These are phyloP conservation scores for Cylindroiulus punctatus DNA, from an alignment of 2,888 invertebrate species.

Conservation along the genomic window DNA sequence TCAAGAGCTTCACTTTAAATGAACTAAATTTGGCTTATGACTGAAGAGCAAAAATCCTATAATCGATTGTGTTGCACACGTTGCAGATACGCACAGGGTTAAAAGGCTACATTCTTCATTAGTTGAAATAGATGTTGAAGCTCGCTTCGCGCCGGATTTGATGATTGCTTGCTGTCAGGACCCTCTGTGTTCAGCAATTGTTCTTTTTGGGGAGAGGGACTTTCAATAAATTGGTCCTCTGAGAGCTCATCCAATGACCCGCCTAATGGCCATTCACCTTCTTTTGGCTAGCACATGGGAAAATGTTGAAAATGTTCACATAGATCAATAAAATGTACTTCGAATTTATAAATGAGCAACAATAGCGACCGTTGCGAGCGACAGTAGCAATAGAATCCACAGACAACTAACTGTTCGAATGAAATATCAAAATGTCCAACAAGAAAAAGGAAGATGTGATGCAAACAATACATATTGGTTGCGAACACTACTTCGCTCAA, in stretches of 20 bases:
- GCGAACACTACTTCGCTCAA: no score
- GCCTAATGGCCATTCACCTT: neutral
- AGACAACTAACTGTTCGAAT: no score
- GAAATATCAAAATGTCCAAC: no score
- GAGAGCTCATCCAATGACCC: neutral
- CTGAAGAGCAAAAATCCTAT: neutral
- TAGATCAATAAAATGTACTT: neutral
- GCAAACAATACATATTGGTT: no score
- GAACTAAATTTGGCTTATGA: neutral
- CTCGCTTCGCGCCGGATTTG: neutral
- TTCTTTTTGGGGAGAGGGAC: neutral
- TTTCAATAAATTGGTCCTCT: neutral
- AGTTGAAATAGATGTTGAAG: neutral
- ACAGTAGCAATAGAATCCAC: no score
- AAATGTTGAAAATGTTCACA: neutral
- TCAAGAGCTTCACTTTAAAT: neutral
- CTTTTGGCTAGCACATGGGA: neutral
- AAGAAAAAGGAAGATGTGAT: no score
- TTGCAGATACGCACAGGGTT: neutral
- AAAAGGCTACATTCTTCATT: conserved; percentile 9
- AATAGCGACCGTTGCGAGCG: no score
- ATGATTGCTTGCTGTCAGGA: neutral
- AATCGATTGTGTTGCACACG: neutral
- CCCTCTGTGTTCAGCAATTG: neutral
- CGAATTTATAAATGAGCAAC: neutral